Conservation (phyloP, 1,140 invertebrate species). For the Drosophila lini region DNA sequence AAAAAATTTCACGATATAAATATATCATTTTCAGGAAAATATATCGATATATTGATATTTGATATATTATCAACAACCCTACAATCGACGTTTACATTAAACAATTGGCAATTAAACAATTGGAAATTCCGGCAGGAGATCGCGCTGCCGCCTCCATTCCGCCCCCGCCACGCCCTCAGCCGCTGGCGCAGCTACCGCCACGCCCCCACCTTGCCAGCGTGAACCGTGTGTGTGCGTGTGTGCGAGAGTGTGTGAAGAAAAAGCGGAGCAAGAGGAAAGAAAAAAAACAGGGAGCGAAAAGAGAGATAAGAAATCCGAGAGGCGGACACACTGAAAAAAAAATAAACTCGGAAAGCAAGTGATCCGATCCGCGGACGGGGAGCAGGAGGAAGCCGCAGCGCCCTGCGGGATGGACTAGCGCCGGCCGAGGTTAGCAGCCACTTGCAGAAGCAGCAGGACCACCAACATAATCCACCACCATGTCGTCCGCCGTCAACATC, state of each 20-base stretch:
- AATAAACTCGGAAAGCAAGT: not conserved
- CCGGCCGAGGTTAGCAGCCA: slow-evolving; percentile 6
- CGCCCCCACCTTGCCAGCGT: slow-evolving; percentile 18
- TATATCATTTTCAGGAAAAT: too few relatives aligned
- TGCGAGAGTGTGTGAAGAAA: slow-evolving; percentile 15
- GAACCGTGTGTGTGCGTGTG: slow-evolving; percentile 12
- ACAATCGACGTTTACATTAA: slow-evolving; percentile 40
- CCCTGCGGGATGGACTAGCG: slow-evolving; percentile 37
- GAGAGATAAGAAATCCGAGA: slow-evolving; percentile 41
- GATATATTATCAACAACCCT: too few relatives aligned
- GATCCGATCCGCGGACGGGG: not conserved
- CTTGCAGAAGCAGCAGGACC: slow-evolving; percentile 10
- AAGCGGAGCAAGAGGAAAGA: slow-evolving; percentile 19
- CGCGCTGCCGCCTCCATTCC: not conserved
- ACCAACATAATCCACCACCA: slow-evolving; percentile 14
- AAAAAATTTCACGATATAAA: too few relatives aligned
- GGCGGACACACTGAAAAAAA: slow-evolving; percentile 27
- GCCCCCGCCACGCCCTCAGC: slow-evolving; percentile 13
- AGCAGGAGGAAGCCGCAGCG: slow-evolving; percentile 15
- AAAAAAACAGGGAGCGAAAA: slow-evolving; percentile 45
- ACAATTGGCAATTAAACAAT: slow-evolving; percentile 40
- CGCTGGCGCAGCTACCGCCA: slow-evolving; percentile 14
- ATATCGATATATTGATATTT: too few relatives aligned
- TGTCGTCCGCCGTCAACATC: slow-evolving; percentile 86
- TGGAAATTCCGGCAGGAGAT: slow-evolving; percentile 32